These are phyloP conservation scores for Gisinianus flammeolus DNA, from an alignment of 2,888 invertebrate genomes.

Conservation along the genomic window DNA sequence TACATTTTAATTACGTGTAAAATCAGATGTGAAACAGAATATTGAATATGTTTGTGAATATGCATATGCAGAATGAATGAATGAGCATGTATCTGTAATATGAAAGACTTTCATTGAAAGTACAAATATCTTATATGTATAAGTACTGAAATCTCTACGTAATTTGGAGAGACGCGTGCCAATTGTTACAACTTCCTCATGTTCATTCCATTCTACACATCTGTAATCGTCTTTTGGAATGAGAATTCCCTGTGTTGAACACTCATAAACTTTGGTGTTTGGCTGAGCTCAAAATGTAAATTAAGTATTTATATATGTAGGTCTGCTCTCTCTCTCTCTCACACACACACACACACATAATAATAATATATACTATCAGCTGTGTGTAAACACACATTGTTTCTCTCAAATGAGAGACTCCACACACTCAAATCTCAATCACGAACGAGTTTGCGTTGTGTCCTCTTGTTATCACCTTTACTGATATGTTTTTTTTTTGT, in stretches of 20 bases:
- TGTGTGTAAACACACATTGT: too few relatives aligned
- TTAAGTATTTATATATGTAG: not conserved
- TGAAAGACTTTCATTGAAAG: not conserved
- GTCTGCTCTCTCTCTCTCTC: not conserved
- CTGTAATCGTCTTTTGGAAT: not conserved
- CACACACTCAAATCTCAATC: too few relatives aligned
- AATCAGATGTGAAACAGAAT: not conserved
- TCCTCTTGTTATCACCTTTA: too few relatives aligned
- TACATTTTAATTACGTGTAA: not conserved
- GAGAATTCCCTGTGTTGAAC: not conserved
- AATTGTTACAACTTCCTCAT: conserved; percentile 26
- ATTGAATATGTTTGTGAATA: not conserved
- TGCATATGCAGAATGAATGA: not conserved
- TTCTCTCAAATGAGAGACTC: too few relatives aligned
- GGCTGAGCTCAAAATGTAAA: not conserved
- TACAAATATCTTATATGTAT: not conserved
- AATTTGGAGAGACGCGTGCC: too few relatives aligned
- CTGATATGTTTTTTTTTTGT: too few relatives aligned
- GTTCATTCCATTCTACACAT: not conserved
- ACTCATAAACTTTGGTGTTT: not conserved
- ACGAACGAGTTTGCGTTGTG: too few relatives aligned
- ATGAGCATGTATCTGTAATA: not conserved
- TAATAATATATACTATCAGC: too few relatives aligned
- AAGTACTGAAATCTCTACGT: not conserved
- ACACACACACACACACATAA: not conserved